phyloP scores from a whole-genome alignment of 1,140 invertebrate genomes.

The Pogonus chalceus region DNA sequence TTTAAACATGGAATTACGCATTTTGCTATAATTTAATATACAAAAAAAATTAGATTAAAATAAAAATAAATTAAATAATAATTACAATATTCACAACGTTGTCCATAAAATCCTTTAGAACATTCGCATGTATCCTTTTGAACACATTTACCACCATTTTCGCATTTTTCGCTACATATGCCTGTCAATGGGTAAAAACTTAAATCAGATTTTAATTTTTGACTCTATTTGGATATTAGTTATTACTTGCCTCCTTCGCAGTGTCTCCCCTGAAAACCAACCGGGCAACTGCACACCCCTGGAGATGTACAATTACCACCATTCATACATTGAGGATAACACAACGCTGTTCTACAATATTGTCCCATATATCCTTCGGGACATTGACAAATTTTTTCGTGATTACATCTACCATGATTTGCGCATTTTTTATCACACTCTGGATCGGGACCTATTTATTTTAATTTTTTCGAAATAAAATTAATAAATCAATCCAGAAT shows the following conservation, averaged over 20 bases:
- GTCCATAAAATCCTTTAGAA: conserved; percentile 79
- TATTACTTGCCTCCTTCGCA: conserved; percentile 72
- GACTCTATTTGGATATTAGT: background rate
- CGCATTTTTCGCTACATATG: conserved; percentile 81
- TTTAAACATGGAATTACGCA: conserved; percentile 82
- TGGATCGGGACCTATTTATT: conserved; percentile 73
- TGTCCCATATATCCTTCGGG: conserved; percentile 82
- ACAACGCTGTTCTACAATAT: conserved; percentile 77
- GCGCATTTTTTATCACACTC: conserved; percentile 79
- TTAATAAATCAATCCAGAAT: conserved; percentile 8
- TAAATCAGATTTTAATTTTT: background rate
- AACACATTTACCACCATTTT: conserved; percentile 89
- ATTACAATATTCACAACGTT: conserved; percentile 84
- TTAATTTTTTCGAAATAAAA: too few relatives aligned
- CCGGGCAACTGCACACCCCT: conserved; percentile 74
- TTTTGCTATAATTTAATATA: conserved; percentile 49
- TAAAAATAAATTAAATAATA: conserved; percentile 24
- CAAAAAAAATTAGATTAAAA: background rate
- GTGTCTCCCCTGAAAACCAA: conserved; percentile 81
- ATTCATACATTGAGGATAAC: conserved; percentile 88
- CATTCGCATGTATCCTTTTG: conserved; percentile 87
- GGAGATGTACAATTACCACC: conserved; percentile 83
- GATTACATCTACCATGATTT: conserved; percentile 71
- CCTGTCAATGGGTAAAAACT: conserved; percentile 45
- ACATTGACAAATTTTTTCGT: conserved; percentile 74